Base-by-base conservation (phyloP, 2,797 vertebrate genomes). In the Zenarchopterus dispar region DNA sequence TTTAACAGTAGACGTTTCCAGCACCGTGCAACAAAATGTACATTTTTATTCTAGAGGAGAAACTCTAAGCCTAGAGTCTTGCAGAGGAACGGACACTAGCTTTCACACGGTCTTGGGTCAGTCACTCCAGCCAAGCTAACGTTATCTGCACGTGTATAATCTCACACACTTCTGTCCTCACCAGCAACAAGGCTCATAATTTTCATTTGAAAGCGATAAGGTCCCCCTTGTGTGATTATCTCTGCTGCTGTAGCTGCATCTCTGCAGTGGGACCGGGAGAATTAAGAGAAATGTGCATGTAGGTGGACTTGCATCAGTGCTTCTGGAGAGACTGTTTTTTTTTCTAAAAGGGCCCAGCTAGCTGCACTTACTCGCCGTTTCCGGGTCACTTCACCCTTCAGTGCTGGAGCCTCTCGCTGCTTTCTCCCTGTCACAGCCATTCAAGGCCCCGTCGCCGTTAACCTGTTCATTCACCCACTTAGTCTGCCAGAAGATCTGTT, bases 401-500 rank as follows among this genome's bases (percentile, higher is more conserved):
- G 81, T 43, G 76, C 67, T 47, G 79, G 75, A 91, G 82, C 77
- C 80, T 80, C 76, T 84, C 76, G n/a, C 80, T 87, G 84, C 87
- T 86, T 78, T 86, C 88, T 84, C 80, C 78, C 87, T 90, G 87
- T 92, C 91, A 88, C 66, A 86, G 84, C 78, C 79, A 68, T 82
- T 92, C 90, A 89, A 69, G 71, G 73, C 78, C 78, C 65, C 44
- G 66, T 70, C 50, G 43, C 80, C 23, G 78, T 75, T 88, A 88
- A 89, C 84, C 87, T 85, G 90, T 70, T 85, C 88, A 91, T 82
- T 90, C 87, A 91, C 88, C 74, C 89, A 78, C 87, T 91, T 78
- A 70, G 84, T 85, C 75, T 78, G 84, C 70, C 80, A 58, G 60
- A 69, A 84, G 85, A 88, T 84, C 84, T 70, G 66, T 62, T 81